These are phyloP conservation scores for Eulemur mongoz DNA, from an alignment of 2,797 vertebrate genomes.

Conservation along the genomic window DNA sequence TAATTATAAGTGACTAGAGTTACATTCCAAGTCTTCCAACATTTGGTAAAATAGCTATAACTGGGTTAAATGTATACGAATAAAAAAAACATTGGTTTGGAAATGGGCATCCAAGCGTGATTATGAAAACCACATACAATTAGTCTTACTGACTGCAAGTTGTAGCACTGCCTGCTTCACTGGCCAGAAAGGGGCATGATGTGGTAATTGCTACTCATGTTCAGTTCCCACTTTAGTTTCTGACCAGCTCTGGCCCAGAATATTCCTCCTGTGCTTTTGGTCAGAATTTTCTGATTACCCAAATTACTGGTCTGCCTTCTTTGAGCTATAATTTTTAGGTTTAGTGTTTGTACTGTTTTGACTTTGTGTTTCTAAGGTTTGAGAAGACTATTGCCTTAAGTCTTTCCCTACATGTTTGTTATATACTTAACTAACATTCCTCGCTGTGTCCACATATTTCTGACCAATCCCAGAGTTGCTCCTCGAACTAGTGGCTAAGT, in stretches of 20 bases:
- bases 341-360: neutral
- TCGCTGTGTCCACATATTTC: neutral
- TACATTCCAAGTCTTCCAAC: neutral
- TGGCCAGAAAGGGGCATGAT: neutral
- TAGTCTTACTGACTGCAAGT: neutral
- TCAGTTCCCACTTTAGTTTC: neutral
- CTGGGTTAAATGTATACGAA: neutral
- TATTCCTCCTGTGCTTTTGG: neutral
- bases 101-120: neutral
- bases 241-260: neutral
- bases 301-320: neutral
- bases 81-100: neutral
- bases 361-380: neutral
- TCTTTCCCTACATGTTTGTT: neutral
- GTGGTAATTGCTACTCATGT: neutral
- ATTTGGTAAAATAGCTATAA: neutral
- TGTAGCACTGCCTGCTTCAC: rapidly evolving
- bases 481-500: neutral
- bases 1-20: neutral
- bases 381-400: neutral
- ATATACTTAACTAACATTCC: neutral
- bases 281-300: neutral
- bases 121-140: neutral
- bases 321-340: neutral
- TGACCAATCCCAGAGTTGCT: neutral